Evolutionary conservation across 2,888 invertebrate species (phyloP), one percentile per base, ranked within the genome.

Genomic region (Ecdyonurus torrentis): DNA sequence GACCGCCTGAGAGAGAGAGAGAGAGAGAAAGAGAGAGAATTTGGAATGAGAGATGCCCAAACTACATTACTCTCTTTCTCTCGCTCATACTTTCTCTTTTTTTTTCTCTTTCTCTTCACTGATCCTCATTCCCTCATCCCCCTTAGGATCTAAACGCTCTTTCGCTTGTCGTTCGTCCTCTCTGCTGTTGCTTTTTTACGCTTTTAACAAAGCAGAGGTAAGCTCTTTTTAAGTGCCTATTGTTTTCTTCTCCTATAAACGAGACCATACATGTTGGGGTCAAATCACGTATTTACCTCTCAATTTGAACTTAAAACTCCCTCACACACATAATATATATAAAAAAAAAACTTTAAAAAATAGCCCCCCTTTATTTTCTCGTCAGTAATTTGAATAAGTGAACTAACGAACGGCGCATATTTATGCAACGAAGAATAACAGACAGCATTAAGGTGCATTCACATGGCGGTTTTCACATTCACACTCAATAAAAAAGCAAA

Each of bases 161-260:
- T 37, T 37, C 37, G 37, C 37, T 37, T 37, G 37, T 37, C 37
- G 37, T 37, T 37, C 37, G 37, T 37, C 37, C 37, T 37, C n/a
- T n/a, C 37, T 37, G 37, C 37, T 37, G 37, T 37, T 37, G 37
- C 37, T 37, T 37, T 37, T 37, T 37, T 37, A 37, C 37, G 37
- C 37, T 10, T 37, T 37, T 37, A 37, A 37, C 37, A 37, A 37
- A 37, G 37, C 37, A 37, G 37, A 37, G 37, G 37, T 55, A 55
- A 55, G 55, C 55, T 22, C 22, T 22, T 55, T 55, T 55, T 55
- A 55, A 55, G 55, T 55, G 55, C 55, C 55, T 55, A 55, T 55
- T 55, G 55, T 55, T 55, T 55, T 55, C 55, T 55, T 55, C 37
- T 37, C 15, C 37, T 37, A 37, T 37, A n/a, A n/a, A 37, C 37